A percentile compares a stretch with the other conserved stretches of the same genome.
These are phyloP conservation scores for Nyctereutes procyonoides DNA, from an alignment of 2,113 vertebrate genomes.

Conservation along the genomic window DNA sequence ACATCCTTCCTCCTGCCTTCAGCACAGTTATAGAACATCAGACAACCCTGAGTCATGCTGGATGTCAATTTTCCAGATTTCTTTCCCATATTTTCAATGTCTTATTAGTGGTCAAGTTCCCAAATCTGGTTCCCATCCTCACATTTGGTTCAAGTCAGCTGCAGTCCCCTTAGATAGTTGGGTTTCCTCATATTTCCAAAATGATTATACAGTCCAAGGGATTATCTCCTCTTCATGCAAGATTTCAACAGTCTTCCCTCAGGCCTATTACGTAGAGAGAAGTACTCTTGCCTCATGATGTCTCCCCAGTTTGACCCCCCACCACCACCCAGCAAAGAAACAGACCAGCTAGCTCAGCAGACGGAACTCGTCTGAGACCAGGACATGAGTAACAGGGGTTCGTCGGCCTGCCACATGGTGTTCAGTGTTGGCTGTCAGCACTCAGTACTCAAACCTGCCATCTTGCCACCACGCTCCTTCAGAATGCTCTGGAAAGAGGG, in stretches of 20 bases:
- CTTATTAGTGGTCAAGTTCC: not conserved
- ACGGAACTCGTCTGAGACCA: fast-evolving
- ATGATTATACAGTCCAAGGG: not conserved
- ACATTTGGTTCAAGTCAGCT: not conserved
- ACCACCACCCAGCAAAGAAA: not conserved
- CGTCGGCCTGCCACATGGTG: fast-evolving
- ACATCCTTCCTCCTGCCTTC: too few species aligned
- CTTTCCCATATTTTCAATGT: not conserved
- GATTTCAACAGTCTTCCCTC: not conserved
- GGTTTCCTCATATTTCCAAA: not conserved
- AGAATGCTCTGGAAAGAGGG: not conserved
- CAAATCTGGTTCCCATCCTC: not conserved
- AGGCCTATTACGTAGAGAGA: not conserved
- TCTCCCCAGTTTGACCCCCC: not conserved
- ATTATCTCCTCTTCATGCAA: not conserved
- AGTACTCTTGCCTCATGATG: not conserved
- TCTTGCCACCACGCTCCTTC: fast-evolving
- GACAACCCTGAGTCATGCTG: not conserved
- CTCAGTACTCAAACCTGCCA: not conserved
- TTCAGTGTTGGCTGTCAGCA: not conserved
- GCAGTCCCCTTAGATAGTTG: not conserved
- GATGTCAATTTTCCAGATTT: not conserved
- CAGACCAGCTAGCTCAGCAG: not conserved
- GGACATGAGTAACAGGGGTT: not conserved
- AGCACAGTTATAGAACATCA: not conserved